Base-by-base conservation (phyloP, 2,113 vertebrate species). In the Oxyura jamaicensis region DNA sequence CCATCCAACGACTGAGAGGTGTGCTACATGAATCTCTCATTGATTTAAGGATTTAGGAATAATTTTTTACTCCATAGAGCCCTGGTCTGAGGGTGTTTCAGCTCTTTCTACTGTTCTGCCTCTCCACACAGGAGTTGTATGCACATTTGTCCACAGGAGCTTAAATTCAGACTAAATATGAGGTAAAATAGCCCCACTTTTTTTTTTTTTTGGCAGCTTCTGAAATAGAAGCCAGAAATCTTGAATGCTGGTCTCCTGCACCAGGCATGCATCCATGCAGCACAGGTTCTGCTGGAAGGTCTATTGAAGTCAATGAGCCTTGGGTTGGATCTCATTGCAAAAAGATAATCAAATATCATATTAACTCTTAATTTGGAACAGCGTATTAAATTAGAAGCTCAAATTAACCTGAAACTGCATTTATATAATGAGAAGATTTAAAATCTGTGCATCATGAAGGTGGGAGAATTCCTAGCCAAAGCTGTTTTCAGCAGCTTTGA, bases 291-390 rank as follows among this genome's bases (percentile, higher is more conserved):
- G 80, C 74, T 83, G 84, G 50, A 91, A 94, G 53, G 44, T 82
- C 91, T 96, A 56, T 96, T 80, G 93, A 94, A 97, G 81, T 92
- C 96, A 96, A 93, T 94, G 93, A 95, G 96, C 83, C 93, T 94
- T 95, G 75, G 83, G 69, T 85, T 85, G 86, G 92, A 93, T 92
- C 88, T 96, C 71, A 71, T 66, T 83, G 91, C 95, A 96, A 95
- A 96, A 96, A 84, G 74, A 95, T 91, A 95, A 93, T 96, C 66
- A 92, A 94, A 93, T 96, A 95, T 29, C 83, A 82, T 96, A 92
- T 95, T 96, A 95, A 80, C 83, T 95, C 86, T 90, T 95, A 94
- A 96, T 91, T 92, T 36, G 4, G 86, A 96, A 48, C 18, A 92
- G 73, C 1, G 2, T 84, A 93, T 95, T 96, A 89, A 97, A 96